Evolutionary conservation across 2,888 invertebrate genomes (phyloP).

Genomic region (Drosophila incognita): DNA sequence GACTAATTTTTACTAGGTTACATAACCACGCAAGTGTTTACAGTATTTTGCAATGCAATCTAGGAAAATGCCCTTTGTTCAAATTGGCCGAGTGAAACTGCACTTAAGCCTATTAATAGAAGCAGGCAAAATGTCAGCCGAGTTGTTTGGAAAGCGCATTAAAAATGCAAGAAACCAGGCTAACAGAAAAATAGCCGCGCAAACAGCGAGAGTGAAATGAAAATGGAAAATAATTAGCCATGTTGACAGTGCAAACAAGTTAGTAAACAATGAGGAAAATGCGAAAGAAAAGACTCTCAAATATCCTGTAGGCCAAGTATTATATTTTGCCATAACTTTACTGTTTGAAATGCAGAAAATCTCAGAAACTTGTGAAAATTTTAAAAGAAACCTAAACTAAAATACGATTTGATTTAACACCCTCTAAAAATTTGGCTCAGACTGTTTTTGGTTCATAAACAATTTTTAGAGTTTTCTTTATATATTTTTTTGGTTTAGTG

Average conservation of each 20-base stretch:
- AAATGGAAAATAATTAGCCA: conserved; percentile 69
- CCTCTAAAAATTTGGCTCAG: fast-evolving
- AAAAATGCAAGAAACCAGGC: conserved; percentile 28
- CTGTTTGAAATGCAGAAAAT: neutral
- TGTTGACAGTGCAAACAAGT: conserved; percentile 36
- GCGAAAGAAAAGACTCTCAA: neutral
- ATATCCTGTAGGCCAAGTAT: neutral
- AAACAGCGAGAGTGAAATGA: conserved; percentile 39
- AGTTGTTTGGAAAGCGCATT: conserved; percentile 53
- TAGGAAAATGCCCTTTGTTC: neutral
- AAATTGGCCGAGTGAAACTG: conserved; percentile 7
- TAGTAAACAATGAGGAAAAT: neutral
- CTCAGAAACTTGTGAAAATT: neutral
- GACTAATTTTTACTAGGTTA: neutral
- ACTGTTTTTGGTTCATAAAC: neutral
- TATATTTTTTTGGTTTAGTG: neutral
- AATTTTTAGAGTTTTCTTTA: neutral
- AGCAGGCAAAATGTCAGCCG: conserved; percentile 50
- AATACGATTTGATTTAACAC: neutral
- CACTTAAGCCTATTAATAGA: conserved; percentile 70
- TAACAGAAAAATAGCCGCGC: conserved; percentile 5
- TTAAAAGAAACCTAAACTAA: neutral
- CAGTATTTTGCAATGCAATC: neutral
- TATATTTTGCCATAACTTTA: neutral
- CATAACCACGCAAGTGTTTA: neutral